Percentiles rank a stretch among this genome's conserved stretches.
Evolutionary conservation across 2,888 invertebrate genomes (phyloP).

Genomic region (Siphlonurus alternatus): DNA sequence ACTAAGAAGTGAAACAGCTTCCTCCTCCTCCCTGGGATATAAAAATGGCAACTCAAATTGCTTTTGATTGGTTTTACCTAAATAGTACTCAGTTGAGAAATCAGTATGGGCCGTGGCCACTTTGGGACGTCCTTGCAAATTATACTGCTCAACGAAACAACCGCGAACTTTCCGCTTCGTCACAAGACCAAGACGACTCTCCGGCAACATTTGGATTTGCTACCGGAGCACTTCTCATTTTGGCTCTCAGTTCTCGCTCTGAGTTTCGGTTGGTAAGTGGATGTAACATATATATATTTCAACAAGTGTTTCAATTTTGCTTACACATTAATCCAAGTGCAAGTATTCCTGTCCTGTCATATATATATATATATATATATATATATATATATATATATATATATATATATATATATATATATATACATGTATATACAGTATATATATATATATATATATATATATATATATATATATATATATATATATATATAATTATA

Average conservation of each 20-base stretch:
- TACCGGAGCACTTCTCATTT: not conserved
- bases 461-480: too few relatives aligned
- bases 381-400: too few relatives aligned
- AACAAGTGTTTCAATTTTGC: too few relatives aligned
- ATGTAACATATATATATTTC: too few relatives aligned
- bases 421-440: too few relatives aligned
- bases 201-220: not conserved
- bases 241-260: not conserved
- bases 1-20: not conserved
- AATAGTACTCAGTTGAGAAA: not conserved
- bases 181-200: not conserved
- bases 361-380: too few relatives aligned
- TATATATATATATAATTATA: too few relatives aligned
- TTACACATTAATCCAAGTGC: too few relatives aligned
- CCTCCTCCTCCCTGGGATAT: not conserved
- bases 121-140: not conserved
- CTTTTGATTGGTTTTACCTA: not conserved
- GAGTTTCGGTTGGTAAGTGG: not conserved
- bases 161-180: not conserved
- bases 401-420: too few relatives aligned
- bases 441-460: too few relatives aligned
- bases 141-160: not conserved
- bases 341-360: too few relatives aligned
- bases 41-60: not conserved
- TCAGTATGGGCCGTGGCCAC: not conserved